Percentiles rank a stretch among this genome's conserved stretches.
phyloP scores from a whole-genome alignment of 2,888 invertebrate genomes.

The Pseudeuparius sepicola region DNA sequence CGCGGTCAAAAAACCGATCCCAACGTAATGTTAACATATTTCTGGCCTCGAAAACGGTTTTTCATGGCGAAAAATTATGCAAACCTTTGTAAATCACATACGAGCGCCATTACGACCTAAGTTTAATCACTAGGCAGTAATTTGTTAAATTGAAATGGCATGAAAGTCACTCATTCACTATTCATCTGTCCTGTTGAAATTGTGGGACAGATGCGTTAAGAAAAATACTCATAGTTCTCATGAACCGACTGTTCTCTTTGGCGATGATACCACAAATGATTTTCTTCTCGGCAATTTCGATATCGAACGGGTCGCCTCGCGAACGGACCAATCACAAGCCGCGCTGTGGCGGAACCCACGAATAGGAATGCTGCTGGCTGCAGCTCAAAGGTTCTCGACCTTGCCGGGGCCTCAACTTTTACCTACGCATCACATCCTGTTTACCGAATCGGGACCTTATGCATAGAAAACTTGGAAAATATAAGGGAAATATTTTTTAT shows the following conservation, averaged over 20 bases:
- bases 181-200: conserved; percentile 38
- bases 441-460: too few species aligned
- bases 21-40: conserved; percentile 35
- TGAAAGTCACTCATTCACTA: conserved; percentile 41
- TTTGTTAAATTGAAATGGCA: conserved; percentile 39
- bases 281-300: conserved; percentile 30
- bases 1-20: conserved; percentile 23
- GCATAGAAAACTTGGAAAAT: too few species aligned
- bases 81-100: conserved; percentile 42
- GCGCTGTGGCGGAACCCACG: too few species aligned
- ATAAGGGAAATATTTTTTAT: too few species aligned
- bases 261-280: conserved; percentile 42
- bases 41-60: conserved; percentile 33
- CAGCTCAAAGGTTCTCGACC: too few species aligned
- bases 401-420: too few species aligned
- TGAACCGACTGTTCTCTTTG: conserved; percentile 41
- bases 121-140: conserved; percentile 40
- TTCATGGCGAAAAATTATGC: conserved; percentile 38
- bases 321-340: conserved; percentile 28
- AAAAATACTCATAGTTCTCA: conserved; percentile 39
- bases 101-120: conserved; percentile 41
- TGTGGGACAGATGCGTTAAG: conserved; percentile 37
- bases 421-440: too few species aligned
- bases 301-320: conserved; percentile 30
- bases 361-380: too few species aligned